Percentiles rank a stretch among this genome's conserved stretches.
Evolutionary conservation across 2,797 vertebrate genomes (phyloP).

Genomic region (Chaenodraco wilsoni): DNA sequence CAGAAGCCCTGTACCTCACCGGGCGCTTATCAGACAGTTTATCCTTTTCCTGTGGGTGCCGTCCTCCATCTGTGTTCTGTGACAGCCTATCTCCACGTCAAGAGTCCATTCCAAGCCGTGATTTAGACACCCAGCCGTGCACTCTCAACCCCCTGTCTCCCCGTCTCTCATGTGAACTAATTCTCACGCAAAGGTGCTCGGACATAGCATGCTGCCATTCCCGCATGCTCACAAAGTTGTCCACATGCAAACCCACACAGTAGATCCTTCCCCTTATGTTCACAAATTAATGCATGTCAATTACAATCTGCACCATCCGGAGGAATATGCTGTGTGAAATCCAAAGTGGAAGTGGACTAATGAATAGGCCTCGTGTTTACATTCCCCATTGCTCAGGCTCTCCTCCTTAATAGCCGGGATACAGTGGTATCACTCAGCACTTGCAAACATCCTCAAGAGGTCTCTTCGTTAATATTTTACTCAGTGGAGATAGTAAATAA

Average conservation of each 20-base stretch:
- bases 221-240: constrained; percentile 4
- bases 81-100: constrained; percentile 70
- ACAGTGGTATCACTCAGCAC: constrained; percentile 48
- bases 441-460: constrained; percentile 69
- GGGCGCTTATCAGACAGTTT: constrained; percentile 78
- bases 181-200: constrained; percentile 15
- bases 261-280: not conserved
- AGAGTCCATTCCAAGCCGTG: constrained; percentile 67
- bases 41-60: constrained; percentile 76
- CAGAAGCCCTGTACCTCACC: constrained; percentile 70
- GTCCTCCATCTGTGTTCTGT: constrained; percentile 77
- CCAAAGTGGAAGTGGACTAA: constrained; percentile 41
- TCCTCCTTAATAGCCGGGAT: constrained; percentile 51
- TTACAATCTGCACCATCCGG: constrained; percentile 1
- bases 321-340: not conserved
- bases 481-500: constrained; percentile 65
- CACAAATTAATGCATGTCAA: not conserved
- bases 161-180: constrained; percentile 28
- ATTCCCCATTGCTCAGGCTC: constrained; percentile 35
- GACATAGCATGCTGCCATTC: not conserved
- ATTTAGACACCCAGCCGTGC: constrained; percentile 72
- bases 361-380: constrained; percentile 55
- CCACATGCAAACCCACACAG: not conserved
- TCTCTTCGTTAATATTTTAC: constrained; percentile 70
- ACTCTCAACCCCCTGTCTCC: constrained; percentile 38